Evolutionary conservation across 2,888 invertebrate species (phyloP).

Genomic region (Dicroscelio sp.): DNA sequence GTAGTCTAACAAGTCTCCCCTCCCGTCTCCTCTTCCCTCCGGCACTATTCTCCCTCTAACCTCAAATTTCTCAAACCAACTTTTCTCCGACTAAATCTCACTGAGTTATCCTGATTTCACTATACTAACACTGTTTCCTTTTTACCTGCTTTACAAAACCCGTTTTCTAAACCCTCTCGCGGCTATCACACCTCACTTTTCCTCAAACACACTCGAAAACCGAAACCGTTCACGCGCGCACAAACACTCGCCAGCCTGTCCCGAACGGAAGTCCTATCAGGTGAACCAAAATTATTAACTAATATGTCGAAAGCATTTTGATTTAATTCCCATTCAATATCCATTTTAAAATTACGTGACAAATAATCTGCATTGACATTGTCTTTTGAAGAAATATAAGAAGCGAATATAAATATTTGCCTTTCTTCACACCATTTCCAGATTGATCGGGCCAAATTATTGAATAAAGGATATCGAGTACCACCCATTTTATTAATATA

Average conservation of each 20-base stretch:
- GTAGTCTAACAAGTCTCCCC: neutral
- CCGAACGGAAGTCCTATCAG: neutral
- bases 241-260: neutral
- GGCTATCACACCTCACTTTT: neutral
- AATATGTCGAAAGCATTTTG: slow-evolving; percentile 41
- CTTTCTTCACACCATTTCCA: slow-evolving; percentile 62
- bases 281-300: no score
- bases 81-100: neutral
- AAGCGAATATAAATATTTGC: slow-evolving; percentile 39
- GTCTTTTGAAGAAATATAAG: slow-evolving; percentile 64
- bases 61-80: neutral
- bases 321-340: slow-evolving; percentile 64
- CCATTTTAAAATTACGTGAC: slow-evolving; percentile 45
- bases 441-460: slow-evolving; percentile 38
- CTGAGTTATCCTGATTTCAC: neutral
- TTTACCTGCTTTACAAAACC: neutral
- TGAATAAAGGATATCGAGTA: slow-evolving; percentile 18
- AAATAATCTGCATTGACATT: slow-evolving; percentile 53
- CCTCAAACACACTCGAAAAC: neutral
- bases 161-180: no score
- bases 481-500: slow-evolving; percentile 74
- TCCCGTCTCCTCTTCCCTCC: neutral
- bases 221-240: neutral
- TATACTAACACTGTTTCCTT: neutral
- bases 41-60: neutral